These are phyloP conservation scores for Carpatolechia fugitivella DNA, from an alignment of 2,888 invertebrate species.

Conservation along the genomic window DNA sequence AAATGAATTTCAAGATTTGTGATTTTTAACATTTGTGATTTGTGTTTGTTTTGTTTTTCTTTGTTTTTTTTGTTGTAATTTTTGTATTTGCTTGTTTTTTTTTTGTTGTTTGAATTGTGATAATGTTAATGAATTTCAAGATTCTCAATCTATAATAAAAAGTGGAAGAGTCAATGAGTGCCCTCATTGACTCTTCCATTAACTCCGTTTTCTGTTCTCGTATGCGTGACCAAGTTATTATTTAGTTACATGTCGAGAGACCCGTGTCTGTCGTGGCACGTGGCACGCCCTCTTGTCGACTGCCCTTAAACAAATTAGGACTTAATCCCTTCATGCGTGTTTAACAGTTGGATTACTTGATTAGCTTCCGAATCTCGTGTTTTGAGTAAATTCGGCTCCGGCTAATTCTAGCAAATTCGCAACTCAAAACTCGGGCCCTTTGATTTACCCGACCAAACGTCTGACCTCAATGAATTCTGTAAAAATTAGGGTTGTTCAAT, in stretches of 20 bases:
- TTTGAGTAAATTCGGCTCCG: background rate
- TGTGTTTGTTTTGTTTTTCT: no score
- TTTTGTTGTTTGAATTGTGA: no score
- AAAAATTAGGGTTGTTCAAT: conserved; percentile 3
- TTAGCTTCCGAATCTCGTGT: background rate
- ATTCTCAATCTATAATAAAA: no score
- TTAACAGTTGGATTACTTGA: conserved; percentile 33
- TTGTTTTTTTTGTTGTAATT: no score
- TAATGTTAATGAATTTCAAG: no score
- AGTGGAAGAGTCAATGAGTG: no score
- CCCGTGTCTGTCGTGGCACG: conserved; percentile 17
- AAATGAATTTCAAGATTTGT: no score
- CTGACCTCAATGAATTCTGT: conserved; percentile 6
- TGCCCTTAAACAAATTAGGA: conserved; percentile 30
- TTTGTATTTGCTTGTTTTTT: no score
- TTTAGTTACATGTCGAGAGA: conserved; percentile 21
- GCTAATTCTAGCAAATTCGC: background rate
- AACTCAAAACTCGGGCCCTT: conserved; percentile 6
- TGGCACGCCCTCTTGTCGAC: conserved; percentile 15
- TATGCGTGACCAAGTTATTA: conserved; percentile 22
- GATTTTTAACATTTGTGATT: no score
- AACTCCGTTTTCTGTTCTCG: background rate
- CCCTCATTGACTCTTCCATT: background rate
- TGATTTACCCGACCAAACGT: conserved; percentile 5
- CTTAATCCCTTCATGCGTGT: conserved; percentile 34